phyloP scores from a whole-genome alignment of 2,113 vertebrate genomes.

The Steatornis caripensis region DNA sequence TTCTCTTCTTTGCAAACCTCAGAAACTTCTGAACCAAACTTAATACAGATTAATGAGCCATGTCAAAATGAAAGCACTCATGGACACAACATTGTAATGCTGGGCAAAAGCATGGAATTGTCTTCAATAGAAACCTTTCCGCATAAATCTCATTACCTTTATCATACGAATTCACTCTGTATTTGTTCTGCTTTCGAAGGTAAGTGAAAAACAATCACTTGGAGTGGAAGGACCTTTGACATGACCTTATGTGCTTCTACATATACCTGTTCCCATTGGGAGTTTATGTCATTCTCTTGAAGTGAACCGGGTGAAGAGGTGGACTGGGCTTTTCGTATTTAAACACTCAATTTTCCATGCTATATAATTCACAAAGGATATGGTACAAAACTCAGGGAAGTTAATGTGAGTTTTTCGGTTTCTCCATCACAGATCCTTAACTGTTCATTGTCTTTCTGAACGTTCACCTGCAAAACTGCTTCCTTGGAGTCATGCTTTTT shows the following conservation, averaged over 20 bases:
- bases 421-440: not conserved
- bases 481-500: not conserved
- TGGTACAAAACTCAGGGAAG: not conserved
- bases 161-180: not conserved
- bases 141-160: not conserved
- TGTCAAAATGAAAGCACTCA: not conserved
- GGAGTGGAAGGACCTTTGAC: not conserved
- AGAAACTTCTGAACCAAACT: not conserved
- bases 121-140: not conserved
- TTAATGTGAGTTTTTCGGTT: not conserved
- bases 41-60: not conserved
- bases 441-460: not conserved
- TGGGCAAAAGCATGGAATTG: not conserved
- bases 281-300: not conserved
- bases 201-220: not conserved
- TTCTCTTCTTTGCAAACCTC: not conserved
- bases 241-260: not conserved
- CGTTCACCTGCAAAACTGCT: not conserved
- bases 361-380: not conserved
- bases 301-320: not conserved
- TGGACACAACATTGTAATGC: not conserved
- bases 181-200: not conserved
- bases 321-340: not conserved
- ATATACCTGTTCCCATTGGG: not conserved
- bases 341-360: not conserved